A percentile compares a stretch with the other conserved stretches of the same genome.
phyloP scores from a whole-genome alignment of 2,888 invertebrate genomes.

The Leptinotarsa tumamoca region DNA sequence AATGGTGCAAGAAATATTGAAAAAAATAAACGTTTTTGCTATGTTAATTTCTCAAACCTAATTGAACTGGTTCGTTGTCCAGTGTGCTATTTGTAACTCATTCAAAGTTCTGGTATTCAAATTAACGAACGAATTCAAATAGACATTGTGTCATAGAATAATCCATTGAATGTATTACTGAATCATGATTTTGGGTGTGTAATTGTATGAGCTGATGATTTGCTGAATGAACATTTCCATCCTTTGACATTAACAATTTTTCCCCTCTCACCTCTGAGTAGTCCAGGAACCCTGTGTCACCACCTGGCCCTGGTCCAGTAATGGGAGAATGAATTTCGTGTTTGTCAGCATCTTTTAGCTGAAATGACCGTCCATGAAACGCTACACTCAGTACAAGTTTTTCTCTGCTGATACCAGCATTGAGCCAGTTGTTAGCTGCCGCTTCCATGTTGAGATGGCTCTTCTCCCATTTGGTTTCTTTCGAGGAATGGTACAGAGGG shows the following conservation, averaged over 20 bases:
- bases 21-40: too few relatives aligned
- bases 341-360: constrained; percentile 64
- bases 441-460: constrained; percentile 45
- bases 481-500: constrained; percentile 70
- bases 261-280: constrained; percentile 39
- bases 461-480: constrained; percentile 46
- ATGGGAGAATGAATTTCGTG: constrained; percentile 44
- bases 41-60: too few relatives aligned
- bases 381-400: constrained; percentile 79
- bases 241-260: neutral
- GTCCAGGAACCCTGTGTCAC: constrained; percentile 35
- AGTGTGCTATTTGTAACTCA: too few relatives aligned
- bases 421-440: constrained; percentile 64
- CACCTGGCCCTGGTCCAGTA: constrained; percentile 67
- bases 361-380: constrained; percentile 78
- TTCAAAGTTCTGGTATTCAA: too few relatives aligned
- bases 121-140: too few relatives aligned
- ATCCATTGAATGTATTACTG: too few relatives aligned
- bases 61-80: too few relatives aligned
- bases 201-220: too few relatives aligned
- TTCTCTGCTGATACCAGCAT: constrained; percentile 69
- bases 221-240: too few relatives aligned
- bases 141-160: too few relatives aligned
- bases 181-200: too few relatives aligned
- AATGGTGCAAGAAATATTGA: too few relatives aligned